Evolutionary conservation across 2,888 invertebrate genomes (phyloP), one percentile per base, ranked within the genome.

Genomic region (Lomographa bimaculata): DNA sequence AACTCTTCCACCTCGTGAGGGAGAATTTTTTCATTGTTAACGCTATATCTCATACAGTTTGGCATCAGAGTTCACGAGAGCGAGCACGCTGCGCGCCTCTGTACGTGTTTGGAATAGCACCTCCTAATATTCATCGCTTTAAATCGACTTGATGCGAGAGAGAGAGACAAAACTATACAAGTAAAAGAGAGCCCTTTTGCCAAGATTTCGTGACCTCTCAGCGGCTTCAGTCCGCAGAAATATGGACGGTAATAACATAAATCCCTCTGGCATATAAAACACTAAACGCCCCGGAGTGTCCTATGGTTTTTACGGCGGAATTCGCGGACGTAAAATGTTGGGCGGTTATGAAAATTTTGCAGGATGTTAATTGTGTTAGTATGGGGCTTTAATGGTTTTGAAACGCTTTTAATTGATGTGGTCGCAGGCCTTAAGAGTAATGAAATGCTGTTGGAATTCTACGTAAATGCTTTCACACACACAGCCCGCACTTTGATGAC

Each of bases 171-270:
- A 39, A 46, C 48, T 56, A 71, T 76, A 69, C 55, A 67, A 38
- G 20, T 35, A 65, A 84, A 54, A 51, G 68, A 59, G 75, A 44
- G 47, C 56, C 68, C 71, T 73, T 74, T 18, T 7, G 67, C 77
- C 79, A 79, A 85, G 86, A 86, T 79, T 85, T 78, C 85, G 89
- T 87, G 89, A 87, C 89, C 87, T 89, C 84, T 89, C 89, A 85
- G 72, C 84, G 74, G 79, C 79, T 85, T 79, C 81, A 77, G 84
- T 77, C 81, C 78, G 77, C 75, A 87, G 80, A 90, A 89, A 89
- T 89, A 90, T 89, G 89, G 85, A 79, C 75, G 80, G 89, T 84
- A 89, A 89, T 89, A 89, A 89, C 85, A 87, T 89, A 89, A 89
- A 90, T 89, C 89, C 87, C 79, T 83, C 80, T 75, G 82, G 87